These are phyloP conservation scores for Myrmecophaga tridactyla DNA, from an alignment of 2,113 vertebrate genomes.

Conservation along the genomic window DNA sequence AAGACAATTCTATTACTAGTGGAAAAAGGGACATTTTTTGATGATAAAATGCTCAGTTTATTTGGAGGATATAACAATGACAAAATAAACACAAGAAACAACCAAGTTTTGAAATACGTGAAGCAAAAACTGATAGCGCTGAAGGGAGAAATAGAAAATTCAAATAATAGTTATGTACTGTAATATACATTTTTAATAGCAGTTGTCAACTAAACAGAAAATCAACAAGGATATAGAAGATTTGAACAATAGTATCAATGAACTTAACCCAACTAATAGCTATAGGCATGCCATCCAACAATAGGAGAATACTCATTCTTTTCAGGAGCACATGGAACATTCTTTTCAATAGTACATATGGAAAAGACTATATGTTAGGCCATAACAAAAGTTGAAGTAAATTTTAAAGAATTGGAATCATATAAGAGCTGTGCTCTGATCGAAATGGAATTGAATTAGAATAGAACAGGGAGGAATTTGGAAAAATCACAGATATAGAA, in stretches of 20 bases:
- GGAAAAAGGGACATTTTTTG: neutral
- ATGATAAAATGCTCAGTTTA: neutral
- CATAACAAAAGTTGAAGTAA: neutral
- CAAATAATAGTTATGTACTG: neutral
- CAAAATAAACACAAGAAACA: neutral
- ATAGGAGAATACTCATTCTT: neutral
- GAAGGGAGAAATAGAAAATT: neutral
- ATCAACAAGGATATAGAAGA: neutral
- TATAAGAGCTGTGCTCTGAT: neutral
- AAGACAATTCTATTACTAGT: neutral
- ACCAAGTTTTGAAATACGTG: neutral
- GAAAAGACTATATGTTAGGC: neutral
- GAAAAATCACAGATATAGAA: neutral
- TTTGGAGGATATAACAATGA: neutral
- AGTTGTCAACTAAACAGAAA: neutral
- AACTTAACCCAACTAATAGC: neutral
- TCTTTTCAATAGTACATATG: too few species aligned
- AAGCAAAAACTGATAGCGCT: neutral
- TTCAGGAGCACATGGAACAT: neutral
- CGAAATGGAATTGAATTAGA: neutral
- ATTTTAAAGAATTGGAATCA: neutral
- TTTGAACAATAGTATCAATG: neutral
- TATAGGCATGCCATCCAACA: neutral
- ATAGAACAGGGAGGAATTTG: neutral
- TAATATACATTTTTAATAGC: neutral